A percentile compares a stretch with the other conserved stretches of the same genome.
phyloP scores from a whole-genome alignment of 2,888 invertebrate genomes.

The Tetranychus piercei region DNA sequence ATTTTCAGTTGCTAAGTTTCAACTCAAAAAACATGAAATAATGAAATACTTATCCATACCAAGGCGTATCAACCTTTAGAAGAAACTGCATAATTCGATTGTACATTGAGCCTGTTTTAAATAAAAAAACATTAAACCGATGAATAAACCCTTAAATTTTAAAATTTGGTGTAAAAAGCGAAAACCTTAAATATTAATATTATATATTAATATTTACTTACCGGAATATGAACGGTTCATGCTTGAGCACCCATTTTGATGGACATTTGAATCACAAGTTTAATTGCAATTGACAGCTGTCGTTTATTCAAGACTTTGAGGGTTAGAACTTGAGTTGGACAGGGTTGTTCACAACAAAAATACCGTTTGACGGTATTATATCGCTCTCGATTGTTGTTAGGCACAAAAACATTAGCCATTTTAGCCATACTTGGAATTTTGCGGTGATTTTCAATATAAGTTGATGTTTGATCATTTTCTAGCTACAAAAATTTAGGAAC shows the following conservation, averaged over 20 bases:
- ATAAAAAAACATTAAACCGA: background rate
- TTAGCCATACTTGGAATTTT: constrained; percentile 28
- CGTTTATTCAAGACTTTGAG: constrained; percentile 43
- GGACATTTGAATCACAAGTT: constrained; percentile 77
- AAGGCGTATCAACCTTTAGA: too few species aligned
- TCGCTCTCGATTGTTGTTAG: constrained; percentile 49
- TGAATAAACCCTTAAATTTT: background rate
- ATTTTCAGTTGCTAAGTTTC: too few species aligned
- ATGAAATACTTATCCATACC: too few species aligned
- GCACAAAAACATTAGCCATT: constrained; percentile 41
- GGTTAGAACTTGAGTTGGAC: constrained; percentile 37
- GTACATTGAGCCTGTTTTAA: constrained; percentile 32
- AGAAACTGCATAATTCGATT: too few species aligned
- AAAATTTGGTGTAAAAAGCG: too few species aligned
- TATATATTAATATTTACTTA: constrained; percentile 30
- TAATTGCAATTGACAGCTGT: constrained; percentile 56
- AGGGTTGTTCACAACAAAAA: constrained; percentile 52
- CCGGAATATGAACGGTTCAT: constrained; percentile 55
- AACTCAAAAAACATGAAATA: too few species aligned
- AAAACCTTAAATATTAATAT: background rate
- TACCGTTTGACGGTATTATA: constrained; percentile 79
- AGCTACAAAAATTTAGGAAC: constrained; percentile 29
- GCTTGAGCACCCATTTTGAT: constrained; percentile 81
- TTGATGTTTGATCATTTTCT: constrained; percentile 3
- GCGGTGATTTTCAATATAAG: constrained; percentile 9